Percentiles rank a stretch among this genome's conserved stretches.
phyloP scores from a whole-genome alignment of 1,140 invertebrate species.

The Cyclargus thomasi region DNA sequence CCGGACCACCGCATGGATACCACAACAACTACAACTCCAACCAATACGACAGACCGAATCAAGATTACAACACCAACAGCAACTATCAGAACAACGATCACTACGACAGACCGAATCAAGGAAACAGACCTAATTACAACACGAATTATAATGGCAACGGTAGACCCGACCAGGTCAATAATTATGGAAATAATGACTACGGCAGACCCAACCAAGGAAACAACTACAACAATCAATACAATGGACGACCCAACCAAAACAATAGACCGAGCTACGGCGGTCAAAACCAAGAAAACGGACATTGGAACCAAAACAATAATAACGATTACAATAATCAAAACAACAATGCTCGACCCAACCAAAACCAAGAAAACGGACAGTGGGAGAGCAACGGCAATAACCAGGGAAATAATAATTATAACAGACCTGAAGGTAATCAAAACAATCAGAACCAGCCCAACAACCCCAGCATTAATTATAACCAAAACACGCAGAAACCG shows the following conservation, averaged over 20 bases:
- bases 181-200: background rate
- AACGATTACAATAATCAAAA: background rate
- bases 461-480: conserved; percentile 10
- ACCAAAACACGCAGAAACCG: background rate
- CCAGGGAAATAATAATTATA: background rate
- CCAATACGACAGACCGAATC: background rate
- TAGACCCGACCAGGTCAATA: conserved; percentile 8
- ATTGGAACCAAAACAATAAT: background rate
- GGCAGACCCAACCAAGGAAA: background rate
- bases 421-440: background rate
- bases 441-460: background rate
- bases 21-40: background rate
- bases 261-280: background rate
- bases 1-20: background rate
- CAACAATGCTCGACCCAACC: background rate
- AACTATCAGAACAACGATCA: background rate
- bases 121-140: background rate
- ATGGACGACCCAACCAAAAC: conserved; percentile 15
- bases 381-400: too few relatives aligned
- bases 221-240: conserved; percentile 20
- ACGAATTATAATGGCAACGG: conserved; percentile 6
- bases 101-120: conserved; percentile 1
- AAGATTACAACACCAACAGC: background rate
- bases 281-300: too few relatives aligned
- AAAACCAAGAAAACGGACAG: too few relatives aligned